Evolutionary conservation across 2,113 vertebrate genomes (phyloP), one percentile per base, ranked within the genome.

Genomic region (Nothocercus julius): DNA sequence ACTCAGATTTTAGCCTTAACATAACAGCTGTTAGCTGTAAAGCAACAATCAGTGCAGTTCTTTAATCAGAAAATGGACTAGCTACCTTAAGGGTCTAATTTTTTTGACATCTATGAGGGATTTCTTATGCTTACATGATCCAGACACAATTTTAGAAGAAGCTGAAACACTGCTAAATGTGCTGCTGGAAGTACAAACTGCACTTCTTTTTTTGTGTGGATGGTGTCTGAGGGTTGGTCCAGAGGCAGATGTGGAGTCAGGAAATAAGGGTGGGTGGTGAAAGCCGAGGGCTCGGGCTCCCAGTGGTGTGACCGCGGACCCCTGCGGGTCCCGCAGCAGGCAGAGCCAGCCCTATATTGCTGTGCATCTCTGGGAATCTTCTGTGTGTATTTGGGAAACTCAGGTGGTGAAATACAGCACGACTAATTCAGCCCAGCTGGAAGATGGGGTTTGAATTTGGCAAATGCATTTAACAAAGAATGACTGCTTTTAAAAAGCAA

Each of bases 1-100:
- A 88, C 94, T 79, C 93, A 89, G 91, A 94, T 89, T 96, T 96
- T 96, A 95, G 92, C 92, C 93, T 94, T 95, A 95, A 92, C 87
- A 83, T 88, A 91, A 85, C 92, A 91, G 95, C 93, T 96, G 94
- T 96, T 96, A 92, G 92, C 91, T 96, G 87, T 80, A 93, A 93
- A 97, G 79, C 82, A 93, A 89, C 88, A 95, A 85, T 87, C 82
- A 87, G 61, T 30, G 75, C 47, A 1, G 1, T 74, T 89, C 61
- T 74, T 91, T 85, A 89, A 90, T 95, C 92, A 95, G 70, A 95
- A 95, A 94, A 94, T 78, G 56, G 56, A 63, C 81, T 64, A 38
- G 62, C 67, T 90, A 90, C 90, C 90, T 96, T 92, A 90, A 86
- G 63, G 78, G 30, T 82, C 87, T 86, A 47, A 80, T 90, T 74